Conservation (phyloP, 2,113 vertebrate species). For the Dipodomys merriami region DNA sequence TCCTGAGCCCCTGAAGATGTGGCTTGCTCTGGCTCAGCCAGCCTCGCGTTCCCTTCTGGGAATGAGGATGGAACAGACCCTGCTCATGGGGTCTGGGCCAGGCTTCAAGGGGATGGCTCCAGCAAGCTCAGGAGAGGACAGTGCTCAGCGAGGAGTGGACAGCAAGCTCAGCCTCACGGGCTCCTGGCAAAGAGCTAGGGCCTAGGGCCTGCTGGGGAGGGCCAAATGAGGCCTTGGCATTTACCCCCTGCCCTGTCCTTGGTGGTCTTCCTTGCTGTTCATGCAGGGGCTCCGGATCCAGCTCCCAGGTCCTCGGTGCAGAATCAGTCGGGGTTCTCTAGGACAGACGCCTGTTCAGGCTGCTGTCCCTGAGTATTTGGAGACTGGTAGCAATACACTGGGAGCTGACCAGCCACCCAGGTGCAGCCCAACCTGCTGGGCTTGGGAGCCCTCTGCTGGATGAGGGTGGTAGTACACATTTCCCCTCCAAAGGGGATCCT, state of each 20-base stretch:
- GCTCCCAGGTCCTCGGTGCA: neutral
- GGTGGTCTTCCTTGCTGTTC: neutral
- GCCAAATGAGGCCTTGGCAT: neutral
- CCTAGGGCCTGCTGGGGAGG: fast-evolving
- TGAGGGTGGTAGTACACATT: neutral
- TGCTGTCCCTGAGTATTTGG: neutral
- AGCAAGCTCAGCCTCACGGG: neutral
- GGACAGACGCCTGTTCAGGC: neutral
- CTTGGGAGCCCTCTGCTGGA: constrained; percentile 73
- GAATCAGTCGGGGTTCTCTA: neutral
- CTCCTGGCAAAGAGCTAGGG: no score
- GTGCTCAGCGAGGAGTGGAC: neutral
- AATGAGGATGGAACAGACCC: no score
- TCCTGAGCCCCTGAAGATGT: fast-evolving
- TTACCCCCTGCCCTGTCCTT: neutral
- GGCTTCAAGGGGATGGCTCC: fast-evolving
- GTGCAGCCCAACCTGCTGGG: neutral
- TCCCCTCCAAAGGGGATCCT: neutral
- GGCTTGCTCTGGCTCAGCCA: fast-evolving
- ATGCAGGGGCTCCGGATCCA: fast-evolving
- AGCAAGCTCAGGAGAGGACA: neutral
- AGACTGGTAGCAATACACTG: neutral
- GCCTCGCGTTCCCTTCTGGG: neutral
- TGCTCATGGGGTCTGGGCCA: neutral
- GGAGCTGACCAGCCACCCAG: neutral